A percentile compares a stretch with the other conserved stretches of the same genome.
These are phyloP conservation scores for Pachypanchax playfairii DNA, from an alignment of 2,113 vertebrate genomes.

Conservation along the genomic window DNA sequence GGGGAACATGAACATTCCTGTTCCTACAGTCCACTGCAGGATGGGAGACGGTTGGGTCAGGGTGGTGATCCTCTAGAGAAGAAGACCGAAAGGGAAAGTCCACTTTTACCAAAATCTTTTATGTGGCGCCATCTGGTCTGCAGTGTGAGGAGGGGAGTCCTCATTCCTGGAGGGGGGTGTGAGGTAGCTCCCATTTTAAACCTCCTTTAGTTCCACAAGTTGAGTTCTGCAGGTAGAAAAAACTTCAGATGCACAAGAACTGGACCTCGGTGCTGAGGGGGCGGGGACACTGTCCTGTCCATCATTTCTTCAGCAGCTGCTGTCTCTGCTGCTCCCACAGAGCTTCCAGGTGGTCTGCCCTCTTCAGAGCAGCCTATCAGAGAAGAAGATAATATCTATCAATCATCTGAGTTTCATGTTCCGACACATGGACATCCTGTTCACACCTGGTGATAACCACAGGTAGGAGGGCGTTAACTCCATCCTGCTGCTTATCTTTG, in stretches of 20 bases:
- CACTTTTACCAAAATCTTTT: background rate
- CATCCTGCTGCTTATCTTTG: too few species aligned
- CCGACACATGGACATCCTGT: background rate
- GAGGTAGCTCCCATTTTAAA: constrained; percentile 50
- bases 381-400: background rate
- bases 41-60: background rate
- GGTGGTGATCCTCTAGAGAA: background rate
- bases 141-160: constrained; percentile 8
- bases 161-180: too few species aligned
- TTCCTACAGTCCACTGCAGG: background rate
- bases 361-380: constrained; percentile 85
- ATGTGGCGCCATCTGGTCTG: constrained; percentile 28
- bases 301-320: constrained; percentile 83
- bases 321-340: constrained; percentile 87
- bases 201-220: constrained; percentile 31
- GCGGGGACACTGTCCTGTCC: background rate
- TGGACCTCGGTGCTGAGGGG: background rate
- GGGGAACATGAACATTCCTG: constrained; percentile 37
- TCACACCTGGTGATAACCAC: background rate
- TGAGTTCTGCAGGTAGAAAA: constrained; percentile 33
- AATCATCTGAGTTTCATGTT: too few species aligned
- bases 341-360: constrained; percentile 88
- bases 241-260: too few species aligned
- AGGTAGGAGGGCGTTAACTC: too few species aligned
- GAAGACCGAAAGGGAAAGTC: background rate